Conservation (phyloP, 2,888 invertebrate species). For the Oxytorus armatus region DNA sequence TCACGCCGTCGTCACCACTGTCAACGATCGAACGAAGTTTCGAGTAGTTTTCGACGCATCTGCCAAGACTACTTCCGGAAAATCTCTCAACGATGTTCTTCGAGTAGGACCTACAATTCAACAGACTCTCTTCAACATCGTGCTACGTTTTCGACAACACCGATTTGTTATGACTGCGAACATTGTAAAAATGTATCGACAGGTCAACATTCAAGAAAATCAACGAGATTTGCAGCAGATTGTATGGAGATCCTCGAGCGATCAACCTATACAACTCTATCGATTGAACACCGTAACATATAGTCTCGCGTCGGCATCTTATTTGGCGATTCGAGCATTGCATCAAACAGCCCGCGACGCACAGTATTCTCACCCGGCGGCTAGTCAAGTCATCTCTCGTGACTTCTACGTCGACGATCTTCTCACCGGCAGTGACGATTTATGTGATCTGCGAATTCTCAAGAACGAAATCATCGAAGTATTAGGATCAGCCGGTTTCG, state of each 20-base stretch:
- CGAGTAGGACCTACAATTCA: constrained; percentile 69
- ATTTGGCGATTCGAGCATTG: constrained; percentile 60
- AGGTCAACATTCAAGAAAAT: constrained; percentile 47
- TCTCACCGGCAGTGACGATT: constrained; percentile 46
- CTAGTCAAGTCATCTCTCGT: constrained; percentile 29
- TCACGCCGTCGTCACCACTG: constrained; percentile 8
- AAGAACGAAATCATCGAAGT: constrained; percentile 40
- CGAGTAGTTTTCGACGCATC: constrained; percentile 74
- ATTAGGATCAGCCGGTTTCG: constrained; percentile 31
- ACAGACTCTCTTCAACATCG: constrained; percentile 36
- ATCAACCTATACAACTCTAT: constrained; percentile 1
- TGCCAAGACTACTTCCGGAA: constrained; percentile 61
- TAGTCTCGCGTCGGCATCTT: constrained; percentile 49
- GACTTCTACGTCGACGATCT: constrained; percentile 66
- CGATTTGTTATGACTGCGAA: constrained; percentile 19
- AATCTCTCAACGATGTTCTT: constrained; percentile 71
- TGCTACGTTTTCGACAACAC: constrained; percentile 61
- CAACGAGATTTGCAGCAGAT: constrained; percentile 71
- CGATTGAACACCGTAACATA: constrained; percentile 45
- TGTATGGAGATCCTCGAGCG: constrained; percentile 67
- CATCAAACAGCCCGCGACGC: constrained; percentile 35
- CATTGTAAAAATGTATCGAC: constrained; percentile 49
- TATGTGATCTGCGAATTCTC: constrained; percentile 11
- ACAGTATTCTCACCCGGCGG: constrained; percentile 3
- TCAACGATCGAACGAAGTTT: constrained; percentile 11